Evolutionary conservation across 1,140 invertebrate genomes (phyloP), one percentile per base, ranked within the genome.

Genomic region (Tetraneura akinire): DNA sequence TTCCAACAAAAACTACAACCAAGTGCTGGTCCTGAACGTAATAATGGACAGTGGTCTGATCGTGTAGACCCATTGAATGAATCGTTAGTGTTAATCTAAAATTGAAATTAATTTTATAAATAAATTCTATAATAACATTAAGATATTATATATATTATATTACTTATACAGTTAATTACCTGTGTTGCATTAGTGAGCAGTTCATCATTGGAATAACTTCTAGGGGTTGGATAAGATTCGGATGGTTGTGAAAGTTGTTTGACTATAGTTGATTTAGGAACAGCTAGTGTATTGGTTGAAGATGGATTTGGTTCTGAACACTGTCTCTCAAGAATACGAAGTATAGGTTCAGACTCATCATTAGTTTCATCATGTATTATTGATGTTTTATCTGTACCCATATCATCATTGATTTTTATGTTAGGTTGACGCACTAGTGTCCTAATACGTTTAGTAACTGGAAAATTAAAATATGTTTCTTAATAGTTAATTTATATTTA

Each of bases 1-100:
- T 95, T 95, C 93, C 93, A 95, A 86, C 93, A 95, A 84, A 92
- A 94, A 86, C 93, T 94, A 85, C 93, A 94, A 57, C 92, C 92
- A 68, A 95, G 85, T 4, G 93, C 93, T 16, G 93, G 92, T 1
- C 93, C 93, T 11, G 91, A 90, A 57, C 93, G 88, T 26, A 93
- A 89, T 1, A 91, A 91, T 37, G 93, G 93, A 85, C 92, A 94
- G 85, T 94, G 93, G 82, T 90, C 88, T 6, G 86, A 84, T 51
- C 88, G 84, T 74, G 81, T 60, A 47, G 74, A 73, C 55, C 71
- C 66, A 11, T 82, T 70, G 42, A 70, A 73, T 18, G 51, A 80
- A 57, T 73, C 60, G 23, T 57, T 47, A 18, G 55, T 47, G 9
- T 62, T 60, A 8, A 26, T 42, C 70, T 80, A 64, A 23, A 73